Base-by-base conservation (phyloP, 1,140 invertebrate species). In the Dreissena rostriformis region DNA sequence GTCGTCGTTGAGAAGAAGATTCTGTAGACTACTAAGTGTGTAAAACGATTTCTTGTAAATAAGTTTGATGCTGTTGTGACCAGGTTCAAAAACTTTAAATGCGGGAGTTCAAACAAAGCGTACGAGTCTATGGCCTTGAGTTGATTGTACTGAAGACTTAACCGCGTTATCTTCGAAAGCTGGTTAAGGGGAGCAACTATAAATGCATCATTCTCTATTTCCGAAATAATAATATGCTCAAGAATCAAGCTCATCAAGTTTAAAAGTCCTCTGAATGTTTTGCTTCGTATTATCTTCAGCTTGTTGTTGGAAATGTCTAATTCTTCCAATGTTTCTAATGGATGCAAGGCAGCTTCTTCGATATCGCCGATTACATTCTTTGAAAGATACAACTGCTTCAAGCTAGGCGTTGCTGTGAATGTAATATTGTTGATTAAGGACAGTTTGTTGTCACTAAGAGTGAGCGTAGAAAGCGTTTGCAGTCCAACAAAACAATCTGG, bases 61-160 rank as follows among this genome's bases (percentile, higher is more conserved):
- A 14, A 24, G 14, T 24, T 80, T 66, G 12, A 87, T 70, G 61
- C 51, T 72, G 52, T 88, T 88, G 39, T 87, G 80, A 22, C 86
- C 83, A n/a, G 87, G 17, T 57, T 87, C 86, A 0, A 87, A 67
- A 73, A 87, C 87, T 65, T 88, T 88, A 51, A 88, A 49, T 71
- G 86, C 78, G 10, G 87, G 87, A 0, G 86, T 7, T 84, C 86
- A 78, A 79, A 86, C 6, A 88, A 73, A 28, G 82, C 74, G 17
- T 86, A 74, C 0, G 75, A 39, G 53, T 68, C 74, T 4, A 88
- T 22, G 8, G 61, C 24, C 66, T 66, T 57, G 2, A 88, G 79
- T 15, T 80, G n/a, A 67, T 88, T 88, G 49, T 76, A 82, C 39
- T 88, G 82, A 7, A 88, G 73, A 71, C 79, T 80, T 17, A 88